A percentile compares a stretch with the other conserved stretches of the same genome.
These are phyloP conservation scores for Patella caerulea DNA, from an alignment of 2,888 invertebrate species.

Conservation along the genomic window DNA sequence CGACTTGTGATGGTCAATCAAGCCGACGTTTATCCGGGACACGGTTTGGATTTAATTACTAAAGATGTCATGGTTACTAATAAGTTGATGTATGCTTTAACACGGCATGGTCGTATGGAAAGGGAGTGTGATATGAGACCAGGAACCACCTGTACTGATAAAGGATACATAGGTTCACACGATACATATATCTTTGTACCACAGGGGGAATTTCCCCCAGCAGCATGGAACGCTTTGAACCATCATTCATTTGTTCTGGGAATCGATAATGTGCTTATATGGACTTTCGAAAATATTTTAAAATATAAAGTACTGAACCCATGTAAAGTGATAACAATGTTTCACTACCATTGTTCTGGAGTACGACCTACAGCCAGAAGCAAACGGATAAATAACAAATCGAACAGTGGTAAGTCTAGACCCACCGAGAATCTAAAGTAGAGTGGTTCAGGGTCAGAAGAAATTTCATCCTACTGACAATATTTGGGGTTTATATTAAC, in stretches of 20 bases:
- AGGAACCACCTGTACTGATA: neutral
- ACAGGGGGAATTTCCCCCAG: neutral
- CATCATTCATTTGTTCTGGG: neutral
- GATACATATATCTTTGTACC: conserved; percentile 24
- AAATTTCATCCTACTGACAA: too few relatives aligned
- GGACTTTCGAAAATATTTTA: conserved; percentile 20
- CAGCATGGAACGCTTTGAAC: neutral
- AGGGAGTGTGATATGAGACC: conserved; percentile 19
- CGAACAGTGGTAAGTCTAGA: too few relatives aligned
- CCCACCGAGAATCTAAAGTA: too few relatives aligned
- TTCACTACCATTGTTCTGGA: conserved; percentile 19
- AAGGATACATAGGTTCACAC: conserved; percentile 16
- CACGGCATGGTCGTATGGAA: conserved; percentile 17
- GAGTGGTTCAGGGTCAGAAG: too few relatives aligned
- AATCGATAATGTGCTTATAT: conserved; percentile 17
- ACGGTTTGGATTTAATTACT: conserved; percentile 16
- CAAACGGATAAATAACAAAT: neutral
- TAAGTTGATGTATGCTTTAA: conserved; percentile 21
- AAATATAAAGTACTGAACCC: conserved; percentile 23
- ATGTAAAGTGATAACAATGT: conserved; percentile 21
- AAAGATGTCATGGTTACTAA: neutral
- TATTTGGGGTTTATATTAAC: too few relatives aligned
- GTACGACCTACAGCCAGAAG: conserved; percentile 1
- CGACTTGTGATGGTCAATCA: conserved; percentile 22
- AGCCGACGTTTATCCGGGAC: conserved; percentile 23